phyloP scores from a whole-genome alignment of 2,113 vertebrate genomes.

The Indicator indicator region DNA sequence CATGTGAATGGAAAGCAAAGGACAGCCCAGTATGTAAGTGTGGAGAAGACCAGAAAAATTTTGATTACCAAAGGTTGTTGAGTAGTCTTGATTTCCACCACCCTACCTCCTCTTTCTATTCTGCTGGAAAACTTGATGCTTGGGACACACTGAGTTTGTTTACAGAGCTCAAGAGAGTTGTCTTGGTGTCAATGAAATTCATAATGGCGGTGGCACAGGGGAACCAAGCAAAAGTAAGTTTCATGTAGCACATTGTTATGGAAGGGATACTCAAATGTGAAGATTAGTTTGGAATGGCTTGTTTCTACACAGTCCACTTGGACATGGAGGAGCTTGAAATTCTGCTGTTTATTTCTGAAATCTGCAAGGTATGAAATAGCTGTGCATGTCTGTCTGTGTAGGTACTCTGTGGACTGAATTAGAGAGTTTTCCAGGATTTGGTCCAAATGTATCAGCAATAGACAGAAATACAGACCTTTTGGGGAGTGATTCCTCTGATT shows the following conservation, averaged over 20 bases:
- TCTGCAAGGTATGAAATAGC: neutral
- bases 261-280: neutral
- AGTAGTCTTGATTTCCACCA: neutral
- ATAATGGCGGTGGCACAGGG: neutral
- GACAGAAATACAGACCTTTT: neutral
- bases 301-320: neutral
- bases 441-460: neutral
- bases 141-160: neutral
- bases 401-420: neutral
- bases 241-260: neutral
- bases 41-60: neutral
- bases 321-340: neutral
- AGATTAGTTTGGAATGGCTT: neutral
- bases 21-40: neutral
- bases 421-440: neutral
- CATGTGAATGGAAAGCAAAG: rapidly evolving
- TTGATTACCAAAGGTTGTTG: neutral
- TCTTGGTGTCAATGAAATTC: neutral
- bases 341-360: neutral
- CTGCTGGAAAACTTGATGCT: neutral
- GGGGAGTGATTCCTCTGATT: neutral
- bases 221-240: neutral
- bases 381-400: neutral
- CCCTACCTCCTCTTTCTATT: neutral
- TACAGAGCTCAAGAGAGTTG: neutral